Evolutionary conservation across 2,888 invertebrate species (phyloP).

Genomic region (Drosophila atroscutellata): DNA sequence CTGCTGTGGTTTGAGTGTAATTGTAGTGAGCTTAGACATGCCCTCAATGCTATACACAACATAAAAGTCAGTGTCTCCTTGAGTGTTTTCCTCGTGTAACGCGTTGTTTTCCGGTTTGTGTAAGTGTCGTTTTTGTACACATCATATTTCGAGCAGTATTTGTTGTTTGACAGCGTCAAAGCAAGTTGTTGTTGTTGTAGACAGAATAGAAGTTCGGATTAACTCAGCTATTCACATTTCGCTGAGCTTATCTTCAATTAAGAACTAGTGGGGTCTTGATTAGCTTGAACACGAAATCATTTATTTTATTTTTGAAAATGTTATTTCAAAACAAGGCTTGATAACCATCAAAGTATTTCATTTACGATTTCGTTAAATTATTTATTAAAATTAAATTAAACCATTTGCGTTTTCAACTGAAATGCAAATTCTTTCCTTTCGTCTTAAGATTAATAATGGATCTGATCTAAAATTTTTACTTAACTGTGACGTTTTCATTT

Average conservation of each 20-base stretch:
- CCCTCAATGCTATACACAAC: background rate
- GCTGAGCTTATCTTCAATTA: background rate
- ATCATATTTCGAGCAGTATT: slow-evolving; percentile 2
- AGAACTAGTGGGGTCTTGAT: background rate
- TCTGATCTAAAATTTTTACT: background rate
- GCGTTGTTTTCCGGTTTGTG: background rate
- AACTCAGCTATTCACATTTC: background rate
- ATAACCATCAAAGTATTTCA: too few species aligned
- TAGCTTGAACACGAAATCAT: too few species aligned
- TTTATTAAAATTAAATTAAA: too few species aligned
- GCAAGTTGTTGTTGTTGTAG: slow-evolving; percentile 2
- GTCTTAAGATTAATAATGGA: background rate
- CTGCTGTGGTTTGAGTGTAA: slow-evolving; percentile 25
- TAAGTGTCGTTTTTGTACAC: background rate
- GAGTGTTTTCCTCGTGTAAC: background rate
- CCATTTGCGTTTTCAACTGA: too few species aligned
- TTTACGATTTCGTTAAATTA: too few species aligned
- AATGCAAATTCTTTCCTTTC: background rate
- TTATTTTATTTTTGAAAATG: too few species aligned
- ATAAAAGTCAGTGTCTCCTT: background rate
- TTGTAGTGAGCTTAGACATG: background rate
- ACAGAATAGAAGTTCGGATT: background rate
- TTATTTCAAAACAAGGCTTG: too few species aligned
- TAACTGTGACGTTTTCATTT: background rate
- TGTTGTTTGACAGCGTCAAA: background rate